Conservation (phyloP, 2,888 invertebrate genomes). For the Buathra laborator region DNA sequence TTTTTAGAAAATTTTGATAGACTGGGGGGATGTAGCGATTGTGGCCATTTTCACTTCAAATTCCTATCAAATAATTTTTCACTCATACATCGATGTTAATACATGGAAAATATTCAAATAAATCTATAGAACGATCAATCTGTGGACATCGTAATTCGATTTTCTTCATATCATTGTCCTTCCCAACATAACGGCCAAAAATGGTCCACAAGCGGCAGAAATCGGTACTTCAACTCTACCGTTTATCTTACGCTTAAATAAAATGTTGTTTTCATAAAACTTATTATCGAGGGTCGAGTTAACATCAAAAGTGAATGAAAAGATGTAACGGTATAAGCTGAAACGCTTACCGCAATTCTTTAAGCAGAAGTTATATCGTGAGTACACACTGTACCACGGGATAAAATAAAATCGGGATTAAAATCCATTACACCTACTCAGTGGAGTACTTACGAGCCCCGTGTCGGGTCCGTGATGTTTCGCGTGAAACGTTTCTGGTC, state of each 20-base stretch:
- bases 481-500: slow-evolving; percentile 26
- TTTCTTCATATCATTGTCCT: too few relatives aligned
- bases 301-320: neutral
- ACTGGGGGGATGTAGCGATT: too few relatives aligned
- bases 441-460: slow-evolving; percentile 23
- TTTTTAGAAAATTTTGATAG: too few relatives aligned
- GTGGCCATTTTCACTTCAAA: too few relatives aligned
- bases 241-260: neutral
- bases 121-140: too few relatives aligned
- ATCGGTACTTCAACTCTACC: neutral
- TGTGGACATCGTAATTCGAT: too few relatives aligned
- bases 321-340: neutral
- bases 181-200: too few relatives aligned
- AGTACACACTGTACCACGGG: slow-evolving; percentile 4
- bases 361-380: neutral
- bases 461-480: slow-evolving; percentile 6
- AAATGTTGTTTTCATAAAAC: neutral
- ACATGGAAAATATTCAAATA: too few relatives aligned
- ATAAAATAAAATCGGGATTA: slow-evolving; percentile 55
- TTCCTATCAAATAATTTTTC: too few relatives aligned
- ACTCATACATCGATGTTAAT: too few relatives aligned
- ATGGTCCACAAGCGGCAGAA: too few relatives aligned
- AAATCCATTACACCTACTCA: slow-evolving; percentile 39
- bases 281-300: neutral
- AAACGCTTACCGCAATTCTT: slow-evolving; percentile 1